These are phyloP conservation scores for Penaeus chinensis DNA, from an alignment of 1,140 invertebrate species.

Conservation along the genomic window DNA sequence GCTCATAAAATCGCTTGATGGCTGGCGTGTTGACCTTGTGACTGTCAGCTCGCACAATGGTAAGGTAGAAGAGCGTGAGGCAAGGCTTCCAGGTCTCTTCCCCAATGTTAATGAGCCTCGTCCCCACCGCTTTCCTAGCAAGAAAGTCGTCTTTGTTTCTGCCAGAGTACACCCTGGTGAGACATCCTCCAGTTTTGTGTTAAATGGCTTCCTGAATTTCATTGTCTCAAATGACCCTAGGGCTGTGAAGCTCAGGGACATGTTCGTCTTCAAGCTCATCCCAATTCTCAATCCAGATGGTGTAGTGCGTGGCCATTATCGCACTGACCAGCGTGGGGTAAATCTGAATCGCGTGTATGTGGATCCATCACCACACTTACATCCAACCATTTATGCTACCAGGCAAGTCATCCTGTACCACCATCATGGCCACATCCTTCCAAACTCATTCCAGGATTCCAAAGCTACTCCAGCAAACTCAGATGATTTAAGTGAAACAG, in stretches of 20 bases:
- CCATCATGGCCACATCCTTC: conserved; percentile 63
- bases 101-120: conserved; percentile 76
- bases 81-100: conserved; percentile 81
- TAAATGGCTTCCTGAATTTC: conserved; percentile 90
- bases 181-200: conserved; percentile 92
- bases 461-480: conserved; percentile 26
- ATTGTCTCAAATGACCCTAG: conserved; percentile 78
- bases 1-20: conserved; percentile 84
- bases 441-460: conserved; percentile 45
- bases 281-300: conserved; percentile 95
- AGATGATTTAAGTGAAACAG: conserved; percentile 13
- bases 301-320: conserved; percentile 87
- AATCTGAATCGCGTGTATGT: conserved; percentile 90
- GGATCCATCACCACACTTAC: conserved; percentile 79
- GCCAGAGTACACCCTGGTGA: conserved; percentile 93
- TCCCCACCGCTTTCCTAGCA: conserved; percentile 79
- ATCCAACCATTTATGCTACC: conserved; percentile 87
- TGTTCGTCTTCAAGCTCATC: conserved; percentile 91
- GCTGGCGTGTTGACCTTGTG: conserved; percentile 84
- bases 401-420: conserved; percentile 80
- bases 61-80: conserved; percentile 78
- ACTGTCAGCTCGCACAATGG: conserved; percentile 88
- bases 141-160: conserved; percentile 87
- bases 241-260: conserved; percentile 79
- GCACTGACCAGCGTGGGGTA: conserved; percentile 88